These are phyloP conservation scores for Leptosomus discolor DNA, from an alignment of 2,113 vertebrate genomes.

Conservation along the genomic window DNA sequence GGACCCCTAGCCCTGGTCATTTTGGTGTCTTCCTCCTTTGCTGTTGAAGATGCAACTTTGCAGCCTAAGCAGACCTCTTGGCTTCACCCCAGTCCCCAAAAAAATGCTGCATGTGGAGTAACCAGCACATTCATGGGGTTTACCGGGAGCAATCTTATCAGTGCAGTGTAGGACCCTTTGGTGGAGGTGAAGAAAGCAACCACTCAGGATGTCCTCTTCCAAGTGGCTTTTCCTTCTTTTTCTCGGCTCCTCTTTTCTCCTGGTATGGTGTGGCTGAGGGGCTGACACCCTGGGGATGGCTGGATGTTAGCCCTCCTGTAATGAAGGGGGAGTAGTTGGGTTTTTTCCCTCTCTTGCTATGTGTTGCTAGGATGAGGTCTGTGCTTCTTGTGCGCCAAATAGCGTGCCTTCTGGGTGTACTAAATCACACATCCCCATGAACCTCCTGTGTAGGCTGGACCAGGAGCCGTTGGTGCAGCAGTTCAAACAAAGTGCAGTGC, in stretches of 20 bases:
- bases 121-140: neutral
- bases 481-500: constrained; percentile 53
- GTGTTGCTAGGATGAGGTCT: constrained; percentile 4
- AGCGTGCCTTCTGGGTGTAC: neutral
- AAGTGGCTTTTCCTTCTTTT: neutral
- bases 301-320: neutral
- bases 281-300: neutral
- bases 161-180: rapidly evolving
- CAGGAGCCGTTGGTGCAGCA: neutral
- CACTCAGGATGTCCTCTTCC: neutral
- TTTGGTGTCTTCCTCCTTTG: neutral
- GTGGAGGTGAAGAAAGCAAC: neutral
- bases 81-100: neutral
- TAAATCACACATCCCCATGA: neutral
- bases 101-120: neutral
- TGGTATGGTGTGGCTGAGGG: rapidly evolving
- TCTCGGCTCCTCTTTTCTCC: neutral
- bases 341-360: neutral
- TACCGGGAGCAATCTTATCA: neutral
- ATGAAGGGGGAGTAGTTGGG: neutral
- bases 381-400: neutral
- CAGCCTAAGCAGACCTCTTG: neutral
- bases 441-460: neutral
- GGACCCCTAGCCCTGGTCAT: neutral
- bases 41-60: neutral